Conservation (phyloP, 2,888 invertebrate genomes). For the Cephus sareptanus region DNA sequence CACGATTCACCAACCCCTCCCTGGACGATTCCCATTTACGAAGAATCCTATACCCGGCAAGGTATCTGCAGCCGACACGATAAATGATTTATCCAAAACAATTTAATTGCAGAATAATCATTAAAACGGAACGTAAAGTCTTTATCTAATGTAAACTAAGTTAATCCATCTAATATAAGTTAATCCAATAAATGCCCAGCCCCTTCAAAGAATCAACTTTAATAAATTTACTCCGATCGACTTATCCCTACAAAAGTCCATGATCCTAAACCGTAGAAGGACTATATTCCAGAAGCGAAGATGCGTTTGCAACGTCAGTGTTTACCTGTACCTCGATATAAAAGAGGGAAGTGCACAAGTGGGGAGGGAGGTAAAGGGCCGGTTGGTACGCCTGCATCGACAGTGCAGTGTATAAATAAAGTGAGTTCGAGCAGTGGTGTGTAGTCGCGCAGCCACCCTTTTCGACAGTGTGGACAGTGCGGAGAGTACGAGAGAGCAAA, state of each 20-base stretch:
- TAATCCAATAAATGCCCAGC: not conserved
- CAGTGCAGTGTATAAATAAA: slow-evolving; percentile 47
- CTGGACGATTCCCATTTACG: not conserved
- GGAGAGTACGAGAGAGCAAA: not conserved
- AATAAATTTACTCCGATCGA: not conserved
- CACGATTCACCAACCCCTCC: not conserved
- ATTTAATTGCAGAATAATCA: not conserved
- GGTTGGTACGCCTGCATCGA: slow-evolving; percentile 19
- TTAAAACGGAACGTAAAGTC: not conserved
- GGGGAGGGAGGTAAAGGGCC: slow-evolving; percentile 6
- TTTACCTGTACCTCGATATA: not conserved
- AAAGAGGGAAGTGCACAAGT: slow-evolving; percentile 15
- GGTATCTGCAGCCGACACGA: not conserved
- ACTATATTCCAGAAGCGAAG: not conserved
- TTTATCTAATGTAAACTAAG: not conserved
- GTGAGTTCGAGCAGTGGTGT: slow-evolving; percentile 17
- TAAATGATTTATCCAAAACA: not conserved
- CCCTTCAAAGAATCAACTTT: not conserved
- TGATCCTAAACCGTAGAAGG: not conserved
- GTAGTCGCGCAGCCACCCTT: not conserved
- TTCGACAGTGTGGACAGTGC: not conserved
- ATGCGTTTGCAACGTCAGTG: not conserved
- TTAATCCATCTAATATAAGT: not conserved
- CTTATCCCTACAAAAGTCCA: not conserved
- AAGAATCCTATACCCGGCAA: not conserved